Percentiles rank a stretch among this genome's conserved stretches.
These are phyloP conservation scores for Toxotes chatareus DNA, from an alignment of 2,113 vertebrate species.

Conservation along the genomic window DNA sequence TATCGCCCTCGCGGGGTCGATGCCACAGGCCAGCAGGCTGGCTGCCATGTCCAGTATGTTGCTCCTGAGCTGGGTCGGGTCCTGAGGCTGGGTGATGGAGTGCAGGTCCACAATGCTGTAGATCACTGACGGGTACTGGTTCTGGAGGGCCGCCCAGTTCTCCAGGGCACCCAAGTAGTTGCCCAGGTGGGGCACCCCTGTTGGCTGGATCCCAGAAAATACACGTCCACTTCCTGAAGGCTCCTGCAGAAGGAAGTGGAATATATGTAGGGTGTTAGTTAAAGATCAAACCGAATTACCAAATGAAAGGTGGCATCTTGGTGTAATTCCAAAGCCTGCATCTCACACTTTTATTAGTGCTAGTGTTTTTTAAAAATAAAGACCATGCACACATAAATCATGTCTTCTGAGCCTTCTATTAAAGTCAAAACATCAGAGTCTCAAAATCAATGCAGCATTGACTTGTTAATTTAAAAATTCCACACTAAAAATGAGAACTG, in stretches of 20 bases:
- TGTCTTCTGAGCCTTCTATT: too few species aligned
- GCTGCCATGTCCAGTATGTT: slow-evolving; percentile 93
- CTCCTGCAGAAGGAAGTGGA: slow-evolving; percentile 41
- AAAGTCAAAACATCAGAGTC: too few species aligned
- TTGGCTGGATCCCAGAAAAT: slow-evolving; percentile 97
- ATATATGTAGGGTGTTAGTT: neutral
- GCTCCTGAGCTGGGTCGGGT: slow-evolving; percentile 83
- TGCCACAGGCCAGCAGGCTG: slow-evolving; percentile 92
- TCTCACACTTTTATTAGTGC: too few species aligned
- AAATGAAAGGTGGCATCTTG: neutral
- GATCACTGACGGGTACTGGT: slow-evolving; percentile 84
- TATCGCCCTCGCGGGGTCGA: slow-evolving; percentile 88
- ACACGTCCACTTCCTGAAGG: slow-evolving; percentile 76
- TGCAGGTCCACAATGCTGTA: slow-evolving; percentile 97
- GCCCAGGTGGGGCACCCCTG: slow-evolving; percentile 92
- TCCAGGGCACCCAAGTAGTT: slow-evolving; percentile 97
- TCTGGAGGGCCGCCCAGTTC: slow-evolving; percentile 93
- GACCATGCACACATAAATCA: too few species aligned
- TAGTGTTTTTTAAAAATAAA: too few species aligned
- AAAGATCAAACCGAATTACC: neutral
- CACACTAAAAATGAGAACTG: too few species aligned
- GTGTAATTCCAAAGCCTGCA: too few species aligned
- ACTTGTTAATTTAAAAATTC: too few species aligned
- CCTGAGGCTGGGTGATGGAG: slow-evolving; percentile 91
- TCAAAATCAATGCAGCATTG: too few species aligned